Base-by-base conservation (phyloP, 2,797 vertebrate genomes). In the Notolabrus celidotus region DNA sequence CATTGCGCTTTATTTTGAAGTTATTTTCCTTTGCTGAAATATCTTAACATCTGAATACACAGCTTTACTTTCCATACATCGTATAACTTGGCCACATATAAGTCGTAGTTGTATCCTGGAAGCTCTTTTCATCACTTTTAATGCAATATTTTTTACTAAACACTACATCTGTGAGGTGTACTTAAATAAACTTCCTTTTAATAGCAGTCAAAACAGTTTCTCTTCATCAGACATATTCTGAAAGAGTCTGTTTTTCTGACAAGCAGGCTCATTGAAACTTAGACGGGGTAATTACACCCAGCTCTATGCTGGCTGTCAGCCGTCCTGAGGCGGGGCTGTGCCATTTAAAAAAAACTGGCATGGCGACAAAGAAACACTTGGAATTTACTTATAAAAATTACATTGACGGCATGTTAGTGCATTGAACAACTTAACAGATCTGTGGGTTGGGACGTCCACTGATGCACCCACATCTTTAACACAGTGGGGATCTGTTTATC, bases 381-480 rank as follows among this genome's bases (percentile, higher is more conserved):
- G 88, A 83, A 69, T 67, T 72, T 77, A 77, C 69, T 82, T 77
- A 79, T 81, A 74, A 81, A 83, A 69, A 64, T 22, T 0, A 42
- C 77, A 78, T 38, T 61, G 61, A 68, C 63, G 20, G 52, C 57
- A 42, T 60, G 62, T 77, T 71, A 38, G 39, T 67, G 71, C 42
- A 64, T 58, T 72, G 72, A 85, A 82, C 57, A 60, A 19, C 25
- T 11, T 36, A 12, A 41, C 33, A 70, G 64, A 68, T 85, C 57
- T 67, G 65, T n/a, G 49, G 59, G 51, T 50, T 15, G 41, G 39
- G 1, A 10, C 23, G 16, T 67, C 63, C 56, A 38, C 65, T 54
- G 47, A 68, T 29, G 17, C 46, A 14, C 16, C 46, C 43, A 20
- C 43, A 20, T 77, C 47, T 61, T 63, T 14, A 54, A 31, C 69